Evolutionary conservation across 2,113 vertebrate species (phyloP), one percentile per base, ranked within the genome.

Genomic region (Columba livia): DNA sequence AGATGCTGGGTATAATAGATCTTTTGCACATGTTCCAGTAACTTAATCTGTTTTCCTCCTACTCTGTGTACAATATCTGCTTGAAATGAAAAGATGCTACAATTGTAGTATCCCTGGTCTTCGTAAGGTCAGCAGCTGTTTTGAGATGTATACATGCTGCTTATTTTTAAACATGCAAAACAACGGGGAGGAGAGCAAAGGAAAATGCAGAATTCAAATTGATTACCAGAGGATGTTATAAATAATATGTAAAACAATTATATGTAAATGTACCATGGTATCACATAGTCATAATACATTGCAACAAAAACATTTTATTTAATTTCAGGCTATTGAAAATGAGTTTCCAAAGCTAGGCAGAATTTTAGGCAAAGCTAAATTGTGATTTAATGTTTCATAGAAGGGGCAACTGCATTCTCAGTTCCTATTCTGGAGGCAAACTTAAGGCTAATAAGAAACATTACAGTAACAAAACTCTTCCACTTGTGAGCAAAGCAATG

Each of bases 111-210:
- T 29, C 77, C 82, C 32, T 88, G 82, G 56, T 73, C 60, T 85
- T 91, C 11, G 0, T 56, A 90, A 93, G 79, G 80, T 70, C 81
- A 88, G 82, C 94, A 95, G 82, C 91, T 93, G 72, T 71, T 90
- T 88, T 64, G 56, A 90, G 61, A 90, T 74, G 18, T 56, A 83
- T 34, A 74, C 17, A 57, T 1, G 8, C 17, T 70, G 79, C 26
- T 72, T 94, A 90, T 88, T 97, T 96, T 96, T 94, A 94, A 95
- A 80, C 51, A 93, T 66, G 54, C 14, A 85, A 90, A 96, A 64
- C 51, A 90, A 80, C 2, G 88, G 82, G 66, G 91, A 93, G 74
- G 78, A 95, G 60, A 95, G 60, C 34, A 83, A 71, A 83, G 18
- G 48, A 94, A 94, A 91, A 90, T 2, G 60, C n/a, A 91, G 67